phyloP scores from a whole-genome alignment of 1,140 invertebrate genomes.

The Drosophila eugracilis region DNA sequence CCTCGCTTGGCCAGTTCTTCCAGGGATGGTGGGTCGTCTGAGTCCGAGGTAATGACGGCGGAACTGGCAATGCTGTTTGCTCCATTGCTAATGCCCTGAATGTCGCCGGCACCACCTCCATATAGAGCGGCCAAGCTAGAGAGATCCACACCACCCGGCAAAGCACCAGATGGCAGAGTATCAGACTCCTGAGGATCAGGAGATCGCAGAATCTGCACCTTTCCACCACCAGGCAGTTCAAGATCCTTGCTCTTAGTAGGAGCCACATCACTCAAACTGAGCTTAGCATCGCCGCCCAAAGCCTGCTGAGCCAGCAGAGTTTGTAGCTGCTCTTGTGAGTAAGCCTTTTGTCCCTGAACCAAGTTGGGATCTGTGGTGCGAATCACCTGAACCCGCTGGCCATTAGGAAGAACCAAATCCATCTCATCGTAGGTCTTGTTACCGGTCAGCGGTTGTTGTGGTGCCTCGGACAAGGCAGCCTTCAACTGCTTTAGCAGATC shows the following conservation, averaged over 20 bases:
- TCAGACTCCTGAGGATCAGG: conserved; percentile 85
- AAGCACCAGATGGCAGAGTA: conserved; percentile 47
- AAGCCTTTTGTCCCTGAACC: conserved; percentile 84
- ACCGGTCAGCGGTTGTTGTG: conserved; percentile 86
- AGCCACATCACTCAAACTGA: conserved; percentile 70
- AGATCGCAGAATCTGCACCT: conserved; percentile 89
- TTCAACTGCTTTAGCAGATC: conserved; percentile 90
- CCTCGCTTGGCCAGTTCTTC: conserved; percentile 92
- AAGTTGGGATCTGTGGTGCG: conserved; percentile 88
- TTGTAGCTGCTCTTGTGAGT: conserved; percentile 78
- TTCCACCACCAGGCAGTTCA: conserved; percentile 89
- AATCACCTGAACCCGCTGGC: conserved; percentile 91
- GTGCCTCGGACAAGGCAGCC: conserved; percentile 88
- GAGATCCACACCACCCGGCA: conserved; percentile 76
- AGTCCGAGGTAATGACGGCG: conserved; percentile 81
- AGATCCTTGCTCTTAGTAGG: conserved; percentile 88
- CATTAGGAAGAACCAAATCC: conserved; percentile 90
- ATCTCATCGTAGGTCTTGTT: conserved; percentile 89
- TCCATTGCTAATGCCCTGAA: conserved; percentile 73
- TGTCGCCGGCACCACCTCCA: conserved; percentile 68
- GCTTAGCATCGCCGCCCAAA: conserved; percentile 54
- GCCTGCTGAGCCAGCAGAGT: conserved; percentile 71
- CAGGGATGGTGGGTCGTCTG: conserved; percentile 85
- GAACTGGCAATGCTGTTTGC: conserved; percentile 84
- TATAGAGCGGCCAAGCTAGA: conserved; percentile 76